Conservation (phyloP, 2,113 vertebrate species). For the Heterochromis multidens region DNA sequence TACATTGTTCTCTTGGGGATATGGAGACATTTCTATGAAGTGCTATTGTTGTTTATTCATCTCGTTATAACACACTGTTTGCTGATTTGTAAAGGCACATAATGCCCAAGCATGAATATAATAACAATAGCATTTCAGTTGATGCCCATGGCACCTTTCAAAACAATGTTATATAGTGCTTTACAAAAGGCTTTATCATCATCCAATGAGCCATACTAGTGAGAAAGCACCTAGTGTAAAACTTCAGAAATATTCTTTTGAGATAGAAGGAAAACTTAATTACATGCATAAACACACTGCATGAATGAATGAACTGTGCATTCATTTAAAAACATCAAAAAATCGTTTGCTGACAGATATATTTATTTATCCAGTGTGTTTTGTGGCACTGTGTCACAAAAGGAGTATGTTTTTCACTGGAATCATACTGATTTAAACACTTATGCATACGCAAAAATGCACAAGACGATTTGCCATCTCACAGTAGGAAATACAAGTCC, state of each 20-base stretch:
- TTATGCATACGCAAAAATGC: not conserved
- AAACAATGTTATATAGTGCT: not conserved
- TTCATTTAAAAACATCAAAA: not conserved
- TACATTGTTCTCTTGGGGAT: not conserved
- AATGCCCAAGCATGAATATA: not conserved
- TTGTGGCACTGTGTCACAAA: not conserved
- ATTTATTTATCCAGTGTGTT: not conserved
- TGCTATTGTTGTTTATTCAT: not conserved
- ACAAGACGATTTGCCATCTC: not conserved
- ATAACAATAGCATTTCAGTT: not conserved
- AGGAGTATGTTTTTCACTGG: not conserved
- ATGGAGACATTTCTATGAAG: not conserved
- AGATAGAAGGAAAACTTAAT: not conserved
- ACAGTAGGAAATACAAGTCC: not conserved
- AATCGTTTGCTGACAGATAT: constrained; percentile 11
- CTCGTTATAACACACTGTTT: not conserved
- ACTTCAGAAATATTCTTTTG: not conserved
- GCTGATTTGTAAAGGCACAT: not conserved
- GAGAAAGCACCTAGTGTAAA: not conserved
- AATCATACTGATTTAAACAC: not conserved
- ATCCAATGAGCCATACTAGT: not conserved
- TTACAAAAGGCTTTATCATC: not conserved
- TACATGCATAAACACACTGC: not conserved
- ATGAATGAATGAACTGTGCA: constrained; percentile 5
- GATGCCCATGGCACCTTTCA: not conserved